Base-by-base conservation (phyloP, 2,797 vertebrate genomes). In the Phataginus tricuspis region DNA sequence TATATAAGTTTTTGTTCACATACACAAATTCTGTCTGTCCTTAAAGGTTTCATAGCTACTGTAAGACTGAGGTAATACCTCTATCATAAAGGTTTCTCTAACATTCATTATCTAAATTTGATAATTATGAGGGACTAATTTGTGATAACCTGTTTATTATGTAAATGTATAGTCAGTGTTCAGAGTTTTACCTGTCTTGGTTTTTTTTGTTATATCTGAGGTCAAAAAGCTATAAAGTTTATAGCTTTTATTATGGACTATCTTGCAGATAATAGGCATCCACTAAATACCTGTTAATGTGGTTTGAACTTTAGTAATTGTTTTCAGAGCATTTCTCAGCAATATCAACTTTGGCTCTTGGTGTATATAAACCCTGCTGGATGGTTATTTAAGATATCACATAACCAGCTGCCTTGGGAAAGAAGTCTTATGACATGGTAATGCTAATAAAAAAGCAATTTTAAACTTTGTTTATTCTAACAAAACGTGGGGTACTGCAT, bases 381-480 rank as follows among this genome's bases (percentile, higher is more conserved):
- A 25, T 71, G n/a, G 21, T 34, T 72, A 45, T 57, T 94, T 89
- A 25, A 79, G 11, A 53, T 90, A 25, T 86, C 55, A 74, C 18
- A 12, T 86, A 78, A 51, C 53, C 82, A 85, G 7, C 15, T 83
- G 64, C 39, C 49, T 68, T 79, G 16, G 63, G 37, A 74, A 92
- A 85, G 66, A 75, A 87, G 51, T 90, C 15, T 68, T 63, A 85
- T 55, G 79, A 59, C 11, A 21, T 95, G 11, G 79, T 55, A 49
- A n/a, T 87, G 45, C 80, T 29, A 87, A 49, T 91, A 14, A 49
- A 87, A 45, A 86, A 89, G 16, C 16, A 68, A 53, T 89, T 80
- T 96, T 93, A 78, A 59, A 34, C 80, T 74, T 61, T 89, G n/a
- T 87, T 66, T 39, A n/a, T 86, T 94, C 49, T 88, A 29, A 23